Conservation (phyloP, 2,888 invertebrate genomes). For the Taphrorychus bicolor region DNA sequence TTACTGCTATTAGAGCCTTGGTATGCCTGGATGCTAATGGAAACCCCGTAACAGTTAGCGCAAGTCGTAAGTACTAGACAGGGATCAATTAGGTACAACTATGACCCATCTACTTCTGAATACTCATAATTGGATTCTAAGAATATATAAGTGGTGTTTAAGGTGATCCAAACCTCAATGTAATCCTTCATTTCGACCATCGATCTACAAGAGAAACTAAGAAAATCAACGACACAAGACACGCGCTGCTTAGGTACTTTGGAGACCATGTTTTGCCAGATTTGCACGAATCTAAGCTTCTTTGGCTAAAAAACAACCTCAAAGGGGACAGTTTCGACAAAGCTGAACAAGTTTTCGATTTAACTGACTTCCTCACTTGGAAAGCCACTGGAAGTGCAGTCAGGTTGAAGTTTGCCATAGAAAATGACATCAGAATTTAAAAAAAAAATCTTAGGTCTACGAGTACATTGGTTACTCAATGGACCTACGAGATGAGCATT, state of each 20-base stretch:
- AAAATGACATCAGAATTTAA: not conserved
- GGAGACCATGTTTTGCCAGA: conserved; percentile 92
- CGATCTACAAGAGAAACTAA: conserved; percentile 80
- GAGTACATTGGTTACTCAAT: conserved; percentile 93
- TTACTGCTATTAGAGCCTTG: conserved; percentile 95
- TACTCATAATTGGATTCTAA: too few species aligned
- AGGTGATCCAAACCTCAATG: conserved; percentile 74
- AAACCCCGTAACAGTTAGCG: conserved; percentile 73
- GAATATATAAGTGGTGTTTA: too few species aligned
- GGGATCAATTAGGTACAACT: too few species aligned
- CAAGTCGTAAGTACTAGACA: conserved; percentile 63
- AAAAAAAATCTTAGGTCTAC: conserved; percentile 68
- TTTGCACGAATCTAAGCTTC: conserved; percentile 92
- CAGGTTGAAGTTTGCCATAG: conserved; percentile 58
- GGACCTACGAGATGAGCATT: conserved; percentile 80
- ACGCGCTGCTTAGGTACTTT: conserved; percentile 80
- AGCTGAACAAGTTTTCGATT: conserved; percentile 81
- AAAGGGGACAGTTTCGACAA: conserved; percentile 69
- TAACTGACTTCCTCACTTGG: conserved; percentile 94
- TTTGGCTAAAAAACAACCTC: conserved; percentile 86
- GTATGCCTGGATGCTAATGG: conserved; percentile 77
- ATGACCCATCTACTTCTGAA: too few species aligned
- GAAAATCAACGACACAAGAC: conserved; percentile 76
- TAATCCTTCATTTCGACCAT: conserved; percentile 95
- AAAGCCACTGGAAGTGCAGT: conserved; percentile 79